phyloP scores from a whole-genome alignment of 1,140 invertebrate genomes.

The Muscidifurax raptorellus region DNA sequence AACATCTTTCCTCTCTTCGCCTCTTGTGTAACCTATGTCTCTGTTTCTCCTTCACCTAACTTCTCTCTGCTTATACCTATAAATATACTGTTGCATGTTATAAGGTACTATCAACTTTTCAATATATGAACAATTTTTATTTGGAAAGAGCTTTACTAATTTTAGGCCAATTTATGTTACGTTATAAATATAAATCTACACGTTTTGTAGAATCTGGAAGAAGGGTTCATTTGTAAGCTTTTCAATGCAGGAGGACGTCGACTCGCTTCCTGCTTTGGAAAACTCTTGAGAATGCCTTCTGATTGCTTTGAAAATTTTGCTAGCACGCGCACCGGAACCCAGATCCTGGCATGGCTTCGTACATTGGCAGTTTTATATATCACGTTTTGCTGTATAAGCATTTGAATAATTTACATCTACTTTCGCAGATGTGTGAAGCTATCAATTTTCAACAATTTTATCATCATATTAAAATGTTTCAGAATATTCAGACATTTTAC shows the following conservation, averaged over 20 bases:
- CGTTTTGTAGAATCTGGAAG: neutral
- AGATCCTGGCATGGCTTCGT: neutral
- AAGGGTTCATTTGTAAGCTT: neutral
- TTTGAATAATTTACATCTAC: neutral
- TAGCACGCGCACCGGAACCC: neutral
- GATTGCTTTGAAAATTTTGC: slow-evolving; percentile 28
- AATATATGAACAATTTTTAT: neutral
- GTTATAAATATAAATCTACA: neutral
- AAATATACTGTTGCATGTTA: neutral
- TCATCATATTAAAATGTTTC: neutral
- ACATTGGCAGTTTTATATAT: neutral
- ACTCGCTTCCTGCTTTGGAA: neutral
- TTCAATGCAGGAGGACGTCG: neutral
- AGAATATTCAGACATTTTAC: neutral
- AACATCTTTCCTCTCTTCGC: slow-evolving; percentile 5
- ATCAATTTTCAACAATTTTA: no score
- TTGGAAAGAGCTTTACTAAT: neutral
- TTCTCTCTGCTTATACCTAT: neutral
- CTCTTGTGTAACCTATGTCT: neutral
- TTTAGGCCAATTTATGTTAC: no score
- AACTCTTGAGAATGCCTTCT: neutral
- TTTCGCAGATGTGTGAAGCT: neutral
- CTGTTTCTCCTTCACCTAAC: neutral
- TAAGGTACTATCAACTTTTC: neutral
- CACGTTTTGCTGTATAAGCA: neutral